Conservation (phyloP, 2,888 invertebrate genomes). For the Lobophora halterata region DNA sequence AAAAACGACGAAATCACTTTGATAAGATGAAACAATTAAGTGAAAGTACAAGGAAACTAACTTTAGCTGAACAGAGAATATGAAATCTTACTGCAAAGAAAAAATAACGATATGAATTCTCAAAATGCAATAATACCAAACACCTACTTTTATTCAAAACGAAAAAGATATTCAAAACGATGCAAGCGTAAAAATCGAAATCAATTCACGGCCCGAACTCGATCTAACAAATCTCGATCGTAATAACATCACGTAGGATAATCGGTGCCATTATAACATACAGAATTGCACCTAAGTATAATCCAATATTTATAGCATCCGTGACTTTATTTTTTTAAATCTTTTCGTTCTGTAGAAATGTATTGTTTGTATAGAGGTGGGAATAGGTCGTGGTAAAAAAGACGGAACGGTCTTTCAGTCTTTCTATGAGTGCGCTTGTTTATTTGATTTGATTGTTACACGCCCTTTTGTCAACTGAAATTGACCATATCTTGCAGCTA, state of each 20-base stretch:
- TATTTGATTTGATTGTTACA: too few species aligned
- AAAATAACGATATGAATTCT: not conserved
- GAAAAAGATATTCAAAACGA: slow-evolving; percentile 43
- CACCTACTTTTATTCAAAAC: not conserved
- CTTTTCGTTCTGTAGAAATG: slow-evolving; percentile 34
- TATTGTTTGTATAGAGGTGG: slow-evolving; percentile 28
- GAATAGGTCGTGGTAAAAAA: slow-evolving; percentile 5
- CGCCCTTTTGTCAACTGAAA: too few species aligned
- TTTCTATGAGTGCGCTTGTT: too few species aligned
- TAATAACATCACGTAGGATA: slow-evolving; percentile 79
- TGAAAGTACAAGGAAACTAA: too few species aligned
- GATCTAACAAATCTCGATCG: slow-evolving; percentile 69
- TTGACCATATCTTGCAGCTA: too few species aligned
- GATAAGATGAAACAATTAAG: too few species aligned
- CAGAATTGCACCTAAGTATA: slow-evolving; percentile 77
- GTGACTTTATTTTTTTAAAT: slow-evolving; percentile 66
- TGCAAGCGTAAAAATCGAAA: slow-evolving; percentile 63
- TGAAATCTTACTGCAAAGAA: too few species aligned
- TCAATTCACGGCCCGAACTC: slow-evolving; percentile 60
- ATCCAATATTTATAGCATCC: slow-evolving; percentile 78
- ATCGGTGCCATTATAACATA: slow-evolving; percentile 78
- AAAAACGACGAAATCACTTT: too few species aligned
- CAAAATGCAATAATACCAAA: not conserved
- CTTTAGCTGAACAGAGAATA: too few species aligned
- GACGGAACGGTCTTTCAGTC: too few species aligned